Evolutionary conservation across 1,140 invertebrate genomes (phyloP).

Genomic region (Dysdera silvatica): DNA sequence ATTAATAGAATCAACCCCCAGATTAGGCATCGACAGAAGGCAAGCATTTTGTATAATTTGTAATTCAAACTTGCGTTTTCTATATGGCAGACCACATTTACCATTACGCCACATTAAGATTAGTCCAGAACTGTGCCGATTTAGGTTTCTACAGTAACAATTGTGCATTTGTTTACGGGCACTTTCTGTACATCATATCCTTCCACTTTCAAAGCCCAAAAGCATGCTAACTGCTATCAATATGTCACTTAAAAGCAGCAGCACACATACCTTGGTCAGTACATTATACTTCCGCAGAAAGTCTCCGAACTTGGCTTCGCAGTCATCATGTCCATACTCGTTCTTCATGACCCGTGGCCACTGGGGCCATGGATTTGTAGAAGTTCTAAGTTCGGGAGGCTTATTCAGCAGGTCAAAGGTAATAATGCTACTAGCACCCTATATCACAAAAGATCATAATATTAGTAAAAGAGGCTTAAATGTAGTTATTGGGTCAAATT

Average conservation of each 20-base stretch:
- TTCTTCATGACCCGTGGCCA: slow-evolving; percentile 92
- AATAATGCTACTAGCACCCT: slow-evolving; percentile 89
- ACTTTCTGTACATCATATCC: too few relatives aligned
- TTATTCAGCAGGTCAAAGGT: slow-evolving; percentile 96
- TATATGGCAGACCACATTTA: too few relatives aligned
- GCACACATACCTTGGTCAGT: slow-evolving; percentile 58
- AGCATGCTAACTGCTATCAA: too few relatives aligned
- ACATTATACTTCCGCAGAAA: slow-evolving; percentile 92
- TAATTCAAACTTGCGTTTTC: too few relatives aligned
- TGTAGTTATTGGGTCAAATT: background rate
- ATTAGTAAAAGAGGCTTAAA: background rate
- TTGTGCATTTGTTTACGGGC: too few relatives aligned
- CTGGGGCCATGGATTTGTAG: slow-evolving; percentile 95
- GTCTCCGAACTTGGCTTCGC: slow-evolving; percentile 76
- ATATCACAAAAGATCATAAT: background rate
- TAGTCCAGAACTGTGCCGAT: too few relatives aligned
- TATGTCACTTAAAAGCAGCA: background rate
- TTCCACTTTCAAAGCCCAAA: too few relatives aligned
- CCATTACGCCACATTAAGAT: too few relatives aligned
- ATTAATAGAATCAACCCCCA: too few relatives aligned
- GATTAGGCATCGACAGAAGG: too few relatives aligned
- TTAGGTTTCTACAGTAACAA: too few relatives aligned
- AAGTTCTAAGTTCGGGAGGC: slow-evolving; percentile 66
- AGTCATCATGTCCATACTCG: slow-evolving; percentile 98
- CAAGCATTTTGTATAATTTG: too few relatives aligned